Conservation (phyloP, 92 coral and sea anemone genomes). For the Zoanthus gigantus region DNA sequence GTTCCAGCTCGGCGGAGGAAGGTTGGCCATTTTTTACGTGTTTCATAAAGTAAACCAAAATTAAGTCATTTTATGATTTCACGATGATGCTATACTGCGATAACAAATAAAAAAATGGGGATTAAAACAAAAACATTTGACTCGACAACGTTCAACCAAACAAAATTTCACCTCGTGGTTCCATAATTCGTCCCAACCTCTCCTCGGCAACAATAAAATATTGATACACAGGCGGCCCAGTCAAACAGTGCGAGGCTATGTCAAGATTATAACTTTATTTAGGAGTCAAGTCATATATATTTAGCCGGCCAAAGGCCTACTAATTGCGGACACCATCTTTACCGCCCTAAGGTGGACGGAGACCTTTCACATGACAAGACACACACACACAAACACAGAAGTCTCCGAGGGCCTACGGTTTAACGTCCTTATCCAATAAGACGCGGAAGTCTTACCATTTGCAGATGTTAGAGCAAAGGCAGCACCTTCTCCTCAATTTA, state of each 20-base stretch:
- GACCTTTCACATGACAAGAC: no score
- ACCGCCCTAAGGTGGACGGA: no score
- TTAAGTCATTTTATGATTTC: neutral
- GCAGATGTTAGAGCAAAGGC: no score
- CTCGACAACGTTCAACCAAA: neutral
- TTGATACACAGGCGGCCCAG: neutral
- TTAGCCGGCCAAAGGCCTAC: no score
- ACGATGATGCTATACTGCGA: neutral
- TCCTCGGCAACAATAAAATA: neutral
- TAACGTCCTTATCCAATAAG: no score
- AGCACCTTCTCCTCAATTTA: no score
- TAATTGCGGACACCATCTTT: no score
- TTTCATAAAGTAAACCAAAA: neutral
- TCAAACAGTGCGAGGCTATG: neutral
- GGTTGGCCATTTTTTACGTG: constrained; percentile 61
- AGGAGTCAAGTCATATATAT: no score
- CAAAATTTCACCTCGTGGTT: constrained; percentile 13
- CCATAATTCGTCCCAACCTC: constrained; percentile 11
- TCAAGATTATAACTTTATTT: no score
- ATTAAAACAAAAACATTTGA: neutral
- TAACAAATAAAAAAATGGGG: neutral
- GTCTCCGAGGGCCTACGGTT: no score
- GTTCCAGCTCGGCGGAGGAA: constrained; percentile 80
- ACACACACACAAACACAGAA: no score
- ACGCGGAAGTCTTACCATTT: no score